Conservation (phyloP, 2,888 invertebrate species). For the Lottia gigantea region DNA sequence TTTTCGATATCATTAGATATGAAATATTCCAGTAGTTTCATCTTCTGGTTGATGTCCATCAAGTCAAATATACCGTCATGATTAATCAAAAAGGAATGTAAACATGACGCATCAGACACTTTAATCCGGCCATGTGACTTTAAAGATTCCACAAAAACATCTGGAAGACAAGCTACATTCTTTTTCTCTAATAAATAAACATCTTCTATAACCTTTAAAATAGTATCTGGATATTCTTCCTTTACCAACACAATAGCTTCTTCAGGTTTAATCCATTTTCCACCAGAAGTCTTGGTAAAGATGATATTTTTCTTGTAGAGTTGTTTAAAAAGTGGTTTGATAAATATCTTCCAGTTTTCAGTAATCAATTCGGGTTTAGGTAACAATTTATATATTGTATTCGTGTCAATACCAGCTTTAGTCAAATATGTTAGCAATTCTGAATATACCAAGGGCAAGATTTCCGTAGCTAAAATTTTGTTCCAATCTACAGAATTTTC, state of each 20-base stretch:
- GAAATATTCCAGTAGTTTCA: conserved; percentile 13
- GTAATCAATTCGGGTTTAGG: conserved; percentile 26
- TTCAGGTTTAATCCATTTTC: conserved; percentile 12
- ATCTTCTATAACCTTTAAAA: not conserved
- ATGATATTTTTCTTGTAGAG: conserved; percentile 14
- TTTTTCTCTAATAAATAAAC: not conserved
- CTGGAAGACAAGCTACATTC: conserved; percentile 8
- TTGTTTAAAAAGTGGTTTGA: conserved; percentile 45
- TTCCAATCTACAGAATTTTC: conserved; percentile 60
- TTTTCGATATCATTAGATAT: not conserved
- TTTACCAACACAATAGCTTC: not conserved
- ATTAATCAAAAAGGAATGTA: not conserved
- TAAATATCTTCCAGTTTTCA: conserved; percentile 40
- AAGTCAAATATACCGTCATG: not conserved
- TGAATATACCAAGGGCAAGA: conserved; percentile 48
- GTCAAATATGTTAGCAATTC: conserved; percentile 35
- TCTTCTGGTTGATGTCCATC: not conserved
- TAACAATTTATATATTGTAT: conserved; percentile 27
- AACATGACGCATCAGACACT: not conserved
- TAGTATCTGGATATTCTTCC: not conserved
- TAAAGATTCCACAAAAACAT: not conserved
- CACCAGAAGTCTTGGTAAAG: conserved; percentile 2
- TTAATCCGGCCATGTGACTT: not conserved
- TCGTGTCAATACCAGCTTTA: conserved; percentile 6
- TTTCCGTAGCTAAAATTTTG: conserved; percentile 48